Evolutionary conservation across 2,797 vertebrate species (phyloP).

Genomic region (Malacoraja senta): DNA sequence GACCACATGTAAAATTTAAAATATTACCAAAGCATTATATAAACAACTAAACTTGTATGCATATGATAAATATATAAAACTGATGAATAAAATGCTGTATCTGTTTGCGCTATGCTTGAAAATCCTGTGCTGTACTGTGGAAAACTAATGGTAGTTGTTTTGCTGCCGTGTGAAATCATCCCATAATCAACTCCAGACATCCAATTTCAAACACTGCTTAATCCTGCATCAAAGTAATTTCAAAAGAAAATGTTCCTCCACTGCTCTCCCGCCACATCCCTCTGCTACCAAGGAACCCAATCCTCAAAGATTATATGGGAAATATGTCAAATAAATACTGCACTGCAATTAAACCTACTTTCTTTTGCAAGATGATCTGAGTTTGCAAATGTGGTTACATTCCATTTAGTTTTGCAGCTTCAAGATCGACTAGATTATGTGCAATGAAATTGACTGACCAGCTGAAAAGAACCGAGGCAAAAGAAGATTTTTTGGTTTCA

Average conservation of each 20-base stretch:
- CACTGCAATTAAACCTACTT: neutral
- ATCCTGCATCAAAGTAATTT: neutral
- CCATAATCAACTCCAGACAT: neutral
- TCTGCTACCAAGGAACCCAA: neutral
- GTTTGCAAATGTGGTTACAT: constrained; percentile 25
- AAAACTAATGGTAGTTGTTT: neutral
- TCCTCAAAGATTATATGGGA: neutral
- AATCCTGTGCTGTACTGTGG: neutral
- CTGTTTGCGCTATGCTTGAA: neutral
- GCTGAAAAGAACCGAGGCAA: neutral
- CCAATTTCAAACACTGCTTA: neutral
- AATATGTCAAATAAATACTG: neutral
- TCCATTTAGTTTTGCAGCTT: neutral
- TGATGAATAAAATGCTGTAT: neutral
- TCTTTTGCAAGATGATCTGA: neutral
- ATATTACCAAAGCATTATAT: neutral
- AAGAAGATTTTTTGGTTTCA: neutral
- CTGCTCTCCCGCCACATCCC: no score
- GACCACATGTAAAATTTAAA: neutral
- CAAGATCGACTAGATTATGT: neutral
- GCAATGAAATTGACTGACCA: neutral
- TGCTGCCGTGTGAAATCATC: neutral
- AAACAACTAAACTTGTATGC: neutral
- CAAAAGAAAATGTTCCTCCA: neutral
- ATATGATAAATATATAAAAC: neutral